Conservation (phyloP, 2,888 invertebrate genomes). For the Notodonta ziczac region DNA sequence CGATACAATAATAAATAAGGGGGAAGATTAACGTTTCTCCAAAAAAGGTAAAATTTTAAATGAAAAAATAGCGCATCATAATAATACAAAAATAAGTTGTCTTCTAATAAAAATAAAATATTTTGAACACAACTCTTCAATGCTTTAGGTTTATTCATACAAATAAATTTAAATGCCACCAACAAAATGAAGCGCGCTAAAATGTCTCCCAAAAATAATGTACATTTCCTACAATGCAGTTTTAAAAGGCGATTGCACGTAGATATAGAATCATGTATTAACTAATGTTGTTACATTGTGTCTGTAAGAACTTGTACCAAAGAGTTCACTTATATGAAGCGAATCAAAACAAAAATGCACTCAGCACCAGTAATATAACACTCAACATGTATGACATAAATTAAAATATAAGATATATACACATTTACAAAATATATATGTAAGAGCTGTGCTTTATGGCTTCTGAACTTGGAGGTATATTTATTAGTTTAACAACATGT, state of each 20-base stretch:
- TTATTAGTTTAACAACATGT: conserved; percentile 13
- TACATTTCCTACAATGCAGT: conserved; percentile 25
- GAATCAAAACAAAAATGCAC: conserved; percentile 61
- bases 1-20: conserved; percentile 43
- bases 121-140: too few relatives aligned
- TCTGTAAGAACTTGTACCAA: conserved; percentile 25
- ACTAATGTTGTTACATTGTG: conserved; percentile 28
- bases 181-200: conserved; percentile 21
- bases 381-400: conserved; percentile 68
- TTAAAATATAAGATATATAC: conserved; percentile 65
- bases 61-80: neutral
- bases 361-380: conserved; percentile 70
- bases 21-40: conserved; percentile 28
- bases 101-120: neutral
- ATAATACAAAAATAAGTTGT: neutral
- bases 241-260: conserved; percentile 19
- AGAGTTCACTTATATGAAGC: conserved; percentile 28
- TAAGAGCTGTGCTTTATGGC: conserved; percentile 21
- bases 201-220: conserved; percentile 21
- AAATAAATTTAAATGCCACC: neutral
- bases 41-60: conserved; percentile 16
- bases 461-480: neutral
- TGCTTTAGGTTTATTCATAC: too few relatives aligned
- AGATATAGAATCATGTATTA: conserved; percentile 10
- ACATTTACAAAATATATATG: conserved; percentile 65